phyloP scores from a whole-genome alignment of 1,140 invertebrate genomes.

The Zaprionus camerounensis region DNA sequence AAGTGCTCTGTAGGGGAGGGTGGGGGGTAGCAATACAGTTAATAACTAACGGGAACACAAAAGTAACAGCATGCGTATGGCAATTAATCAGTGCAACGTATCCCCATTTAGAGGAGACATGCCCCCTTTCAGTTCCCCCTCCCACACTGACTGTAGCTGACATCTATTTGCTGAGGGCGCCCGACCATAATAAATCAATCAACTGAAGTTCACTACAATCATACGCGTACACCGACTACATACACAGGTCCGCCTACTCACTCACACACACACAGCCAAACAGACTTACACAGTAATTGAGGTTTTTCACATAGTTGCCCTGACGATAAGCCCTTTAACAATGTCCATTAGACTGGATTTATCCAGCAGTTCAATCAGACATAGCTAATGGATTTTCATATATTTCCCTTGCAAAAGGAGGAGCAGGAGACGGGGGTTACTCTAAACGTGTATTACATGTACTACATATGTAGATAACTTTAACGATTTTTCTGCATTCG shows the following conservation, averaged over 20 bases:
- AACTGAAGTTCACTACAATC: constrained; percentile 16
- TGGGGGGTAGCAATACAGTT: not conserved
- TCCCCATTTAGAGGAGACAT: not conserved
- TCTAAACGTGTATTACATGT: not conserved
- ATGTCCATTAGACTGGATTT: constrained; percentile 18
- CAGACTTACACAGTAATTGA: constrained; percentile 17
- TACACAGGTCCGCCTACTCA: not conserved
- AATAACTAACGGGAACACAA: not conserved
- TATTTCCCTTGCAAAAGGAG: not conserved
- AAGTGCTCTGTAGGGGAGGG: too few relatives aligned
- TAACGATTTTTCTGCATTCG: constrained; percentile 1
- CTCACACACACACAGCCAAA: not conserved
- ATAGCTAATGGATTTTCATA: constrained; percentile 8
- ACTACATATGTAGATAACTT: not conserved
- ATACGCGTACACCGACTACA: not conserved
- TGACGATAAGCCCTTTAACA: not conserved
- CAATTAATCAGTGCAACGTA: constrained; percentile 21
- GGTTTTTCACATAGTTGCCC: constrained; percentile 2
- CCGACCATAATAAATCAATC: constrained; percentile 47
- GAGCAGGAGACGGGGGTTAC: not conserved
- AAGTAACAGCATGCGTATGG: constrained; percentile 14
- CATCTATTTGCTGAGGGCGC: constrained; percentile 14
- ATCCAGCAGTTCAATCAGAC: constrained; percentile 4
- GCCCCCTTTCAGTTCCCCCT: not conserved
- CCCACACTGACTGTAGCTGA: not conserved